phyloP scores from a whole-genome alignment of 2,113 vertebrate genomes.

The Oreochromis aureus region DNA sequence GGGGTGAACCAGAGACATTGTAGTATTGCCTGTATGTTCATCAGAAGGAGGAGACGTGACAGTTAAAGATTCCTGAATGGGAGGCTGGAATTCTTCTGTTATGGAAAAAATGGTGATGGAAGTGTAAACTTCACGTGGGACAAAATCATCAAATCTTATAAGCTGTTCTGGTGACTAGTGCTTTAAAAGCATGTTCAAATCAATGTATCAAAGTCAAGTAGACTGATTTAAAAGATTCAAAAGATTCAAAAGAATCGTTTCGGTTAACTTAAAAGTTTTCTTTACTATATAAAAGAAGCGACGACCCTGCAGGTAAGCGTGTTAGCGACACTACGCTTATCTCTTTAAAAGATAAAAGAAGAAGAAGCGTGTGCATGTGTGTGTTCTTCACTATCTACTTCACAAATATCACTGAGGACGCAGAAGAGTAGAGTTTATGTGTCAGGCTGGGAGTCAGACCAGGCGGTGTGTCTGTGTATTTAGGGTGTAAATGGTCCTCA shows the following conservation, averaged over 20 bases:
- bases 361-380: not conserved
- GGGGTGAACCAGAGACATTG: not conserved
- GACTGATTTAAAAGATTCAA: not conserved
- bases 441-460: not conserved
- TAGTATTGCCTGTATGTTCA: not conserved
- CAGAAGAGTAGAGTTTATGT: not conserved
- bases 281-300: not conserved
- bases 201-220: not conserved
- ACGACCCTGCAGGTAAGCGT: not conserved
- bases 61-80: not conserved
- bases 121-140: not conserved
- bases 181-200: not conserved
- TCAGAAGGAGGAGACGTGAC: not conserved
- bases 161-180: not conserved
- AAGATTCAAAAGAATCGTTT: not conserved
- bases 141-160: not conserved
- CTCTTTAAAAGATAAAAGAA: not conserved
- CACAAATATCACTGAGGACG: accelerated
- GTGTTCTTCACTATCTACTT: not conserved
- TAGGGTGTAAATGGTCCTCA: not conserved
- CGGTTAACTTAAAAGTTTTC: not conserved
- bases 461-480: not conserved
- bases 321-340: not conserved
- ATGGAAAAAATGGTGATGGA: not conserved
- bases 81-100: not conserved